Conservation (phyloP, 2,113 vertebrate species). For the Cyprinodon variegatus region DNA sequence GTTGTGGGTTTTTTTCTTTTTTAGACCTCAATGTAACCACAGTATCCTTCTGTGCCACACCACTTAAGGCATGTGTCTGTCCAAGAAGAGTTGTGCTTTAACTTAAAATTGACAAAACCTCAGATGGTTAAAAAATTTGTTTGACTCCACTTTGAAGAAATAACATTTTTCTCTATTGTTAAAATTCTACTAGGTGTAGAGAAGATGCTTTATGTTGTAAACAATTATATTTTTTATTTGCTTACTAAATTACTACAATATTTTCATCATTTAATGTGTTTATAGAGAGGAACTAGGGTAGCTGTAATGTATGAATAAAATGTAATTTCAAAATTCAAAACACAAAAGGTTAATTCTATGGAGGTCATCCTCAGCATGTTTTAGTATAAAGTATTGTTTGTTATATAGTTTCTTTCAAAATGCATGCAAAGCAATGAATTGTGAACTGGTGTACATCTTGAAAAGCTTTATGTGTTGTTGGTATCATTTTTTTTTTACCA, state of each 20-base stretch:
- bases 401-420: too few species aligned
- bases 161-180: not conserved
- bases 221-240: not conserved
- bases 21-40: not conserved
- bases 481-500: too few species aligned
- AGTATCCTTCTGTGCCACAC: not conserved
- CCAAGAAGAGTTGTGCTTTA: not conserved
- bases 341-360: too few species aligned
- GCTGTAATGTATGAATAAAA: too few species aligned
- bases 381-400: too few species aligned
- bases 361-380: too few species aligned
- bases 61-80: not conserved
- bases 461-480: too few species aligned
- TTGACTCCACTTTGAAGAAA: not conserved
- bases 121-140: not conserved
- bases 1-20: not conserved
- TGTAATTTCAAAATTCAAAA: too few species aligned
- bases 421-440: too few species aligned
- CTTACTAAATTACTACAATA: not conserved
- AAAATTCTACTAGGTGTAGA: too few species aligned
- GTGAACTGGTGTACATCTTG: too few species aligned
- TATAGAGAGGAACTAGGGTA: not conserved
- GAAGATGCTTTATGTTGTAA: not conserved
- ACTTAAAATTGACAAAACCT: conserved; percentile 4
- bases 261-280: not conserved